A percentile compares a stretch with the other conserved stretches of the same genome.
phyloP scores from a whole-genome alignment of 1,140 invertebrate genomes.

The Ephestia elutella region DNA sequence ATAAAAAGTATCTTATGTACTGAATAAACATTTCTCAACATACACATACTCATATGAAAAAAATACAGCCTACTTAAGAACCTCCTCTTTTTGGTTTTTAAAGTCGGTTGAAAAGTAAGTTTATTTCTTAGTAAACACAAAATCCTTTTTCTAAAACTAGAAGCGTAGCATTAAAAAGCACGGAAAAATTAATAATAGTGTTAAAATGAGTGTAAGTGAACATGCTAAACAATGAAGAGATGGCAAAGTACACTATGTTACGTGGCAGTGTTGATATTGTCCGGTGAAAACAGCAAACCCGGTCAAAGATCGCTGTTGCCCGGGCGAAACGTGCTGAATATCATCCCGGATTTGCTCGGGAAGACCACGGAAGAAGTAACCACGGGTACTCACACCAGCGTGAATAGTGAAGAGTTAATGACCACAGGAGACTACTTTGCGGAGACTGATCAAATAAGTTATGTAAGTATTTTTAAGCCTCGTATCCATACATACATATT shows the following conservation, averaged over 20 bases:
- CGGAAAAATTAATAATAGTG: too few species aligned
- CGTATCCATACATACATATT: too few species aligned
- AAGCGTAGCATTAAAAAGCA: too few species aligned
- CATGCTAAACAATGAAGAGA: slow-evolving; percentile 30
- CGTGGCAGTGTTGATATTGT: slow-evolving; percentile 20
- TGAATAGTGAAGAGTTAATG: background rate
- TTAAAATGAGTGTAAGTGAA: background rate
- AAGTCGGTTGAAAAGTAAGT: too few species aligned
- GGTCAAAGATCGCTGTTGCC: slow-evolving; percentile 13
- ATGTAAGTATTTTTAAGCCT: background rate
- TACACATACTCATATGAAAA: too few species aligned
- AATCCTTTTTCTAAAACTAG: too few species aligned
- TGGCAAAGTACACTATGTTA: slow-evolving; percentile 35
- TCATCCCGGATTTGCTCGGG: slow-evolving; percentile 16
- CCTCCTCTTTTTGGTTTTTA: too few species aligned
- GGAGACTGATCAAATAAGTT: background rate
- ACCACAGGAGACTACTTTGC: background rate
- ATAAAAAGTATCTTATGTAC: too few species aligned
- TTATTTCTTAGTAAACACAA: too few species aligned
- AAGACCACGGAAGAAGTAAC: background rate
- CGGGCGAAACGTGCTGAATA: slow-evolving; percentile 16
- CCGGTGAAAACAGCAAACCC: background rate
- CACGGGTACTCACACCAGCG: background rate
- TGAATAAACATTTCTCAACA: too few species aligned
- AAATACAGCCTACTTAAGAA: too few species aligned